A percentile compares a stretch with the other conserved stretches of the same genome.
phyloP scores from a whole-genome alignment of 2,888 invertebrate genomes.

The Microplitis deprimator region DNA sequence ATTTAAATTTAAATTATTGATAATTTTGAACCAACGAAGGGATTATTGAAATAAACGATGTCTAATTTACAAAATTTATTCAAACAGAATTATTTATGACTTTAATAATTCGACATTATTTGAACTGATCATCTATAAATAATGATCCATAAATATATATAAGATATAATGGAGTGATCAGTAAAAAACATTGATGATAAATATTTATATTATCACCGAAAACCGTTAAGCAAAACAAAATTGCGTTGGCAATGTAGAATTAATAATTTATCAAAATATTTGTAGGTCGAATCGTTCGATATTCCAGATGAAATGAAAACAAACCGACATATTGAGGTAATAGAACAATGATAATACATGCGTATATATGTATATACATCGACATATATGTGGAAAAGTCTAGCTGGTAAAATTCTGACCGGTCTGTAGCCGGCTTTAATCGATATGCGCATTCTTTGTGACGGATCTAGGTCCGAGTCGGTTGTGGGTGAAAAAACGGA shows the following conservation, averaged over 20 bases:
- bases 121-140: too few species aligned
- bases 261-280: conserved; percentile 26
- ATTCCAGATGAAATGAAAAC: conserved; percentile 17
- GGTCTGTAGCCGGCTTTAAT: background rate
- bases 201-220: background rate
- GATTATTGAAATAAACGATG: too few species aligned
- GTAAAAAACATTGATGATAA: background rate
- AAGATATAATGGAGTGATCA: too few species aligned
- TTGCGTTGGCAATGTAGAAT: background rate
- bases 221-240: conserved; percentile 12
- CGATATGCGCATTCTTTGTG: conserved; percentile 17
- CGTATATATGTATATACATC: background rate
- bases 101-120: too few species aligned
- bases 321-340: conserved; percentile 18
- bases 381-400: background rate
- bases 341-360: conserved; percentile 9
- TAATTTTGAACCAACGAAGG: too few species aligned
- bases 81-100: too few species aligned
- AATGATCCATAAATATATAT: too few species aligned
- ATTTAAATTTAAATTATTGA: too few species aligned
- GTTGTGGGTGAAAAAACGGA: background rate
- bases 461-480: conserved; percentile 2
- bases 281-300: conserved; percentile 18
- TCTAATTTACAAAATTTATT: too few species aligned
- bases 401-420: conserved; percentile 3